phyloP scores from a whole-genome alignment of 1,140 invertebrate genomes.

The Streblospio benedicti region DNA sequence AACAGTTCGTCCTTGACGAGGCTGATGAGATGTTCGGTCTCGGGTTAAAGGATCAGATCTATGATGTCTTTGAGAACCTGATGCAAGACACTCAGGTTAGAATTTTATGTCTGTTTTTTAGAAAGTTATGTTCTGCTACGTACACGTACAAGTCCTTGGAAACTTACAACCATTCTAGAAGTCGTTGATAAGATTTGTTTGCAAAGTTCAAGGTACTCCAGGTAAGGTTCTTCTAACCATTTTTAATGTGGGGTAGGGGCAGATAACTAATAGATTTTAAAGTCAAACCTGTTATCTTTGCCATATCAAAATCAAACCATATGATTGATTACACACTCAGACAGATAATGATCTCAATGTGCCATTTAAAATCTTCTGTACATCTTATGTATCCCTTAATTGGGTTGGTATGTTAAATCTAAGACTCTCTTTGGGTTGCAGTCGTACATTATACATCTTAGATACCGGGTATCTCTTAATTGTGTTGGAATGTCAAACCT shows the following conservation, averaged over 20 bases:
- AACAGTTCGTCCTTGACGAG: slow-evolving; percentile 97
- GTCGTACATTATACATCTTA: too few species aligned
- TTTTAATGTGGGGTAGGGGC: neutral
- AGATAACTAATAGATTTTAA: neutral
- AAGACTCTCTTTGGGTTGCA: too few species aligned
- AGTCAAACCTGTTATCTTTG: slow-evolving; percentile 65
- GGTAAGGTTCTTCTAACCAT: neutral
- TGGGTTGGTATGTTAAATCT: too few species aligned
- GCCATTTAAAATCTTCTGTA: too few species aligned
- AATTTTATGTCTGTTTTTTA: too few species aligned
- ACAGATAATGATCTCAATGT: too few species aligned
- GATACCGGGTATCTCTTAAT: too few species aligned
- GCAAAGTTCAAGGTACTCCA: neutral
- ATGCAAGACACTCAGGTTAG: slow-evolving; percentile 75
- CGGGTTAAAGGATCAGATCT: slow-evolving; percentile 99
- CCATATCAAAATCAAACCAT: slow-evolving; percentile 90
- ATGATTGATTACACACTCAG: too few species aligned
- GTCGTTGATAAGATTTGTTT: neutral
- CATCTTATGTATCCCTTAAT: too few species aligned
- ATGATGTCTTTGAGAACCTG: slow-evolving; percentile 93
- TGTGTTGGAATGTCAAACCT: too few species aligned
- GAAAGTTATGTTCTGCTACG: neutral
- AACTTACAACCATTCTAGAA: too few species aligned
- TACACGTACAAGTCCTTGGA: neutral
- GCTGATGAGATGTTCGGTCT: slow-evolving; percentile 99